Evolutionary conservation across 1,140 invertebrate species (phyloP).

Genomic region (Drosophila azteca): DNA sequence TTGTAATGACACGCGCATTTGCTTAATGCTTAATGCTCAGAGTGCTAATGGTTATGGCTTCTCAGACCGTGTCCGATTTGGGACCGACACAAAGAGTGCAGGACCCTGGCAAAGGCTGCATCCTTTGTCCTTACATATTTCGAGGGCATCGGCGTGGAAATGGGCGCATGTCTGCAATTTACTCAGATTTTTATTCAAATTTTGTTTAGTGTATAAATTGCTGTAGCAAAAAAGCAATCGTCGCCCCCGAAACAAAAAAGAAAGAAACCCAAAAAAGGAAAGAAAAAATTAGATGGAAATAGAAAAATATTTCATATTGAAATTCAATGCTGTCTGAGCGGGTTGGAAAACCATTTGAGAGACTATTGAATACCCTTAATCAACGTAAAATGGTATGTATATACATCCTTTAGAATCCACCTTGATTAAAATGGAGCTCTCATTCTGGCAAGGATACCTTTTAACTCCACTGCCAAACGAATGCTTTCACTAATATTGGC

Average conservation of each 20-base stretch:
- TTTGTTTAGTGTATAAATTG: constrained; percentile 54
- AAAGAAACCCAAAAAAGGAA: constrained; percentile 10
- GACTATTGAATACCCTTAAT: constrained; percentile 22
- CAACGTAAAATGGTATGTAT: neutral
- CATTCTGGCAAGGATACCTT: neutral
- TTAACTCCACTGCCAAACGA: too few relatives aligned
- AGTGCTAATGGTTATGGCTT: constrained; percentile 16
- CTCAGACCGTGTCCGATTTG: constrained; percentile 49
- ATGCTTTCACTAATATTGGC: neutral
- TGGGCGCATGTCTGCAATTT: constrained; percentile 71
- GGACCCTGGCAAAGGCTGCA: constrained; percentile 22
- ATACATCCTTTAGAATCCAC: neutral
- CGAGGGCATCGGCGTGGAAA: constrained; percentile 38
- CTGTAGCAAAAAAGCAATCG: constrained; percentile 39
- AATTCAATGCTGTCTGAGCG: constrained; percentile 35
- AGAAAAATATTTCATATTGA: constrained; percentile 46
- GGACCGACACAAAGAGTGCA: constrained; percentile 46
- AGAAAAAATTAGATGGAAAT: neutral
- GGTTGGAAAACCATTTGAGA: neutral
- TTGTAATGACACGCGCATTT: constrained; percentile 61
- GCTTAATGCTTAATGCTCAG: constrained; percentile 9
- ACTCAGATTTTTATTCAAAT: constrained; percentile 78
- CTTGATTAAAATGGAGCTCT: too few relatives aligned
- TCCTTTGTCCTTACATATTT: constrained; percentile 31
- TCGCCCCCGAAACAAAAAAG: neutral